Evolutionary conservation across 2,888 invertebrate genomes (phyloP), one percentile per base, ranked within the genome.

Genomic region (Dascillus cervinus): DNA sequence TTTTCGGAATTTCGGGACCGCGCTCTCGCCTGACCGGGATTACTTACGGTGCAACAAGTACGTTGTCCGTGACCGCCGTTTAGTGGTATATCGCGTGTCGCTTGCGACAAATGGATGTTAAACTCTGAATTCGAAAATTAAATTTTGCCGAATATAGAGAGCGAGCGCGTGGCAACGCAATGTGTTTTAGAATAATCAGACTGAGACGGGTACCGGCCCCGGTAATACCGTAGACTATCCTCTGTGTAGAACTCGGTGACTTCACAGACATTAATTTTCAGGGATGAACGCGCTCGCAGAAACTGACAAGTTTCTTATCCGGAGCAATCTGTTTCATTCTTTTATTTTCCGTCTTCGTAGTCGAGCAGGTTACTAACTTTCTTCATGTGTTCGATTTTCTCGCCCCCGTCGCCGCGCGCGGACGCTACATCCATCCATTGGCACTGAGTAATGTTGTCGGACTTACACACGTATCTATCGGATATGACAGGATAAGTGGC

Each of bases 301-400:
- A 60, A 57, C 64, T 64, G 64, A 64, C 64, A 64, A 63, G 59
- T 62, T 61, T 60, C 63, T 62, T 64, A 64, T 64, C 62, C 60
- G 46, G 47, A 50, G 57, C 62, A 62, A 64, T 65, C 62, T 61
- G 60, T 64, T 63, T 59, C 56, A 55, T 62, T 59, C 58, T 58
- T 61, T 61, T 62, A 60, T 62, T 62, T n/a, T 60, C 54, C 49
- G 50, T 53, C 52, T 53, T 55, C 48, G 46, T 42, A 34, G 27
- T 26, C 29, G 26, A 38, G 34, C 37, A 25, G 30, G 34, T 41
- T 45, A 45, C 40, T 43, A 50, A 51, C 45, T 47, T 50, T 50
- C 46, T 49, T 46, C 48, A 43, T 49, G 47, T 47, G 47, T 49
- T 53, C 52, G 49, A 54, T 53, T 50, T 52, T 49, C 41, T 37